These are phyloP conservation scores for Saxidomus purpurata DNA, from an alignment of 1,140 invertebrate genomes.

Conservation along the genomic window DNA sequence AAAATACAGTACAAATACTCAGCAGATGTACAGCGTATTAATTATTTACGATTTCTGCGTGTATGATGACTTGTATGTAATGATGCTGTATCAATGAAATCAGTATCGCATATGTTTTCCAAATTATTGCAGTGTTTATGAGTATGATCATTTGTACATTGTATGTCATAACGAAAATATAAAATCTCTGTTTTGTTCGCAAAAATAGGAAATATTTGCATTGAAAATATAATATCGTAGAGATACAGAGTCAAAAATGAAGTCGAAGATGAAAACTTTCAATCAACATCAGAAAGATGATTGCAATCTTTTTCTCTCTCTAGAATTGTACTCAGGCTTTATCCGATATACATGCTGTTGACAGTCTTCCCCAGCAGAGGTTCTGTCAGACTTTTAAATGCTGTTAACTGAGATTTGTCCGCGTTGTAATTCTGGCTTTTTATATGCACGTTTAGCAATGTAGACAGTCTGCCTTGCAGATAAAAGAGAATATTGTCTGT, in stretches of 20 bases:
- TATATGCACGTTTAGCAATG: too few relatives aligned
- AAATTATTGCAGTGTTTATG: neutral
- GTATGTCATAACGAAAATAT: neutral
- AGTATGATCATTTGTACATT: neutral
- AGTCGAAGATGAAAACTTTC: neutral
- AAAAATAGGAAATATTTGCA: neutral
- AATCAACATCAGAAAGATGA: constrained; percentile 14
- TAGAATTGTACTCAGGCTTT: too few relatives aligned
- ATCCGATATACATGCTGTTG: too few relatives aligned
- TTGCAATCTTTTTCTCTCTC: neutral
- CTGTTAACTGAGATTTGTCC: too few relatives aligned
- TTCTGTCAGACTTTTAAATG: too few relatives aligned
- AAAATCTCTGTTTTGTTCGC: neutral
- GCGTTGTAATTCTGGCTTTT: too few relatives aligned
- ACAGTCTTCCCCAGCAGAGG: too few relatives aligned
- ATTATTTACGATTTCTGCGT: neutral
- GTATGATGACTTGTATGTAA: too few relatives aligned
- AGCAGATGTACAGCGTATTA: constrained; percentile 1
- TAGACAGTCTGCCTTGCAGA: too few relatives aligned
- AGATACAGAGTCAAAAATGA: neutral
- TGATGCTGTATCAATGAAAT: neutral
- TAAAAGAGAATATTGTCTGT: too few relatives aligned
- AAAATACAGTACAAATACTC: neutral
- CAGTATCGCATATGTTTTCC: neutral
- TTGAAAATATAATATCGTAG: neutral